Percentiles rank a stretch among this genome's conserved stretches.
These are phyloP conservation scores for Tangara arthus DNA, from an alignment of 2,797 vertebrate genomes.

Conservation along the genomic window DNA sequence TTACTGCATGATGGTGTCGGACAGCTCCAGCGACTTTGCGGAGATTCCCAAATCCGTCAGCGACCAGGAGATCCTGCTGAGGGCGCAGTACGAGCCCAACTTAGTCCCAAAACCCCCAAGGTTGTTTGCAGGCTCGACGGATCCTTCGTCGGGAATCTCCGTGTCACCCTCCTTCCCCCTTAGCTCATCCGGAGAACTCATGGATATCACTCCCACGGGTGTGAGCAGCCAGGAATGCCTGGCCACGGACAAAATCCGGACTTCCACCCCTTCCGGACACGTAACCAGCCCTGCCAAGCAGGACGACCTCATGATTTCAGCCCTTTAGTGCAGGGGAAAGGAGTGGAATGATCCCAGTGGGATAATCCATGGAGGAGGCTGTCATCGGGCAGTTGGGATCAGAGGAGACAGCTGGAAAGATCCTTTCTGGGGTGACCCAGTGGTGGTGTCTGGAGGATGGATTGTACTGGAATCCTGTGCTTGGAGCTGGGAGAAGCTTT, in stretches of 20 bases:
- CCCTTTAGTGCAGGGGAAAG: constrained; percentile 69
- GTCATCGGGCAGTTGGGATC: neutral
- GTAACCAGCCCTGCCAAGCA: constrained; percentile 75
- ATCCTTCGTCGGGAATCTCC: constrained; percentile 96
- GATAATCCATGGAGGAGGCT: constrained; percentile 28
- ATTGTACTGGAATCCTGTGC: neutral
- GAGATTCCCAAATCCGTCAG: constrained; percentile 83
- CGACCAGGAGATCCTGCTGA: constrained; percentile 89
- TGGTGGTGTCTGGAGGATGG: neutral
- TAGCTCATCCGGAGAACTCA: constrained; percentile 94
- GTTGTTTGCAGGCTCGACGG: constrained; percentile 92
- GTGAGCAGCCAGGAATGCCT: constrained; percentile 87
- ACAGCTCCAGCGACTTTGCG: constrained; percentile 88
- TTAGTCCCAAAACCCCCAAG: constrained; percentile 95
- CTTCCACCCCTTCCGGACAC: constrained; percentile 73
- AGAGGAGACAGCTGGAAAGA: neutral
- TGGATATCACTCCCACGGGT: constrained; percentile 89
- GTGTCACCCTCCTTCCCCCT: constrained; percentile 97
- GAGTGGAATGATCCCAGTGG: constrained; percentile 21
- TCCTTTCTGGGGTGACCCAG: neutral
- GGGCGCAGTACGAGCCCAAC: constrained; percentile 94
- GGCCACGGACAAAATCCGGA: constrained; percentile 85
- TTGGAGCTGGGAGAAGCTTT: neutral
- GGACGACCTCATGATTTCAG: constrained; percentile 80
- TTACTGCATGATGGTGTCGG: constrained; percentile 88